Evolutionary conservation across 1,140 invertebrate species (phyloP).

Genomic region (Melipona quadrifasciata): DNA sequence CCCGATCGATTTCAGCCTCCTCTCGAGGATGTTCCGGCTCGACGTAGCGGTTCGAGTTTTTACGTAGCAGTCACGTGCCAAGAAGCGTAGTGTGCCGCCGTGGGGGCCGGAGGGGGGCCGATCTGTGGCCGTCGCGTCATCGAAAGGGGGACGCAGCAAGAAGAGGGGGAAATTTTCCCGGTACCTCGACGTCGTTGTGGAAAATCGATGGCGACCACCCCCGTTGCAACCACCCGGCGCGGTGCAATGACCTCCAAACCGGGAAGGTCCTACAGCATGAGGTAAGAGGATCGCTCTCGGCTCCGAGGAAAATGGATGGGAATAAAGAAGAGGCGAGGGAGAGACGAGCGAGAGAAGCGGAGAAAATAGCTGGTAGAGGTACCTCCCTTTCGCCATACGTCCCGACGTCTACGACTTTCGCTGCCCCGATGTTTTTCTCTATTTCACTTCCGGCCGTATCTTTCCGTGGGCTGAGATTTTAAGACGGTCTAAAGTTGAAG

Average conservation of each 20-base stretch:
- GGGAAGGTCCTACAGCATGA: constrained; percentile 78
- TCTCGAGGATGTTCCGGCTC: constrained; percentile 9
- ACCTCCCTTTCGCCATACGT: constrained; percentile 31
- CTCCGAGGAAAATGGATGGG: neutral
- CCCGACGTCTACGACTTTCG: constrained; percentile 59
- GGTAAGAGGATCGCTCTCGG: constrained; percentile 68
- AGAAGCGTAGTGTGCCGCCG: constrained; percentile 21
- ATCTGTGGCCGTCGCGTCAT: neutral
- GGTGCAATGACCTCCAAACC: constrained; percentile 81
- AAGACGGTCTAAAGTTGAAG: constrained; percentile 47
- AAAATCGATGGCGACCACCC: constrained; percentile 74
- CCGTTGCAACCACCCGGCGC: constrained; percentile 65
- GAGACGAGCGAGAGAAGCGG: constrained; percentile 13
- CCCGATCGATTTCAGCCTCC: constrained; percentile 52
- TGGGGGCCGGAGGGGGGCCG: neutral
- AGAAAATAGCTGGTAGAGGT: constrained; percentile 58
- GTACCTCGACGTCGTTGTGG: constrained; percentile 48
- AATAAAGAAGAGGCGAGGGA: neutral
- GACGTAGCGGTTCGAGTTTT: constrained; percentile 39
- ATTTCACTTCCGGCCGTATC: constrained; percentile 58
- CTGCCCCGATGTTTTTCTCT: constrained; percentile 47
- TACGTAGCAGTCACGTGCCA: constrained; percentile 53
- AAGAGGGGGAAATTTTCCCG: constrained; percentile 6
- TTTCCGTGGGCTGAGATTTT: constrained; percentile 37
- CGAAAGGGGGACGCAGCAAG: constrained; percentile 44